A percentile compares a stretch with the other conserved stretches of the same genome.
Conservation (phyloP, 1,140 invertebrate genomes). For the Melanaphis sacchari region DNA sequence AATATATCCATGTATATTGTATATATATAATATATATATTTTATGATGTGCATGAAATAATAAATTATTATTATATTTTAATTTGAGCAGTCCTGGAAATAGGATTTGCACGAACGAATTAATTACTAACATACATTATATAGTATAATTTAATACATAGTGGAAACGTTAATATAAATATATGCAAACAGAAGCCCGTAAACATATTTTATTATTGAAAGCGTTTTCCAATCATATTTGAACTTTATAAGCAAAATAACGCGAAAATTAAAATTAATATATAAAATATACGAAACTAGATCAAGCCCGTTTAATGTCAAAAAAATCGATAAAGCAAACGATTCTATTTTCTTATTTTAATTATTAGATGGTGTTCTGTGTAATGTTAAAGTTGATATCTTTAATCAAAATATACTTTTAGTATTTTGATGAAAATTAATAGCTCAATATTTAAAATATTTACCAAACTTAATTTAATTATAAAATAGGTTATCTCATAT, state of each 20-base stretch:
- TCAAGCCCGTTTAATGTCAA: background rate
- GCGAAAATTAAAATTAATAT: background rate
- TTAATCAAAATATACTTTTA: background rate
- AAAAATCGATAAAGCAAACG: background rate
- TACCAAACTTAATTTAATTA: background rate
- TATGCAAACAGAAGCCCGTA: background rate
- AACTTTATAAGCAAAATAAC: background rate
- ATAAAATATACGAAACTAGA: background rate
- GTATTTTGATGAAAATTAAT: too few relatives aligned
- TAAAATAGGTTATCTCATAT: background rate
- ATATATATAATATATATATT: background rate
- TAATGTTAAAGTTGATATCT: background rate
- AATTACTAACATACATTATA: background rate
- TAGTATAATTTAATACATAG: background rate
- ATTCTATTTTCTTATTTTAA: background rate
- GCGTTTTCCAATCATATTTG: background rate
- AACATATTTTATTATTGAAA: background rate
- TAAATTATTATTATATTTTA: constrained; percentile 24
- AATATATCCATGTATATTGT: background rate
- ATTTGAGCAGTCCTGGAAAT: background rate
- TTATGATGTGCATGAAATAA: background rate
- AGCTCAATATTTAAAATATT: background rate
- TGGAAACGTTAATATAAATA: background rate
- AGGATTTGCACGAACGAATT: background rate
- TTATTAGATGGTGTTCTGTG: background rate